Evolutionary conservation across 1,140 invertebrate species (phyloP).

Genomic region (Drosophila parabipectinata): DNA sequence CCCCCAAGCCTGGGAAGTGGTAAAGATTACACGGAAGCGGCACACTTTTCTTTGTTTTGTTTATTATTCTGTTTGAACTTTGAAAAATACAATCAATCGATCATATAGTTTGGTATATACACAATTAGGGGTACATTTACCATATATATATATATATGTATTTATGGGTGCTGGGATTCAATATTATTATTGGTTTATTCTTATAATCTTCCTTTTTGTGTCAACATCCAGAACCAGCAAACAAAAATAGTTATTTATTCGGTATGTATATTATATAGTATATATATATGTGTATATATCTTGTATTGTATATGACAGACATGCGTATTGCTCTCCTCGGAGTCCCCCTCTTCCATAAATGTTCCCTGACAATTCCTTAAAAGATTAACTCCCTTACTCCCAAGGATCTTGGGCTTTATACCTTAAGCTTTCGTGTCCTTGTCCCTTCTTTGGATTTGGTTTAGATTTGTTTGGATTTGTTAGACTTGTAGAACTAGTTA

Average conservation of each 20-base stretch:
- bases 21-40: background rate
- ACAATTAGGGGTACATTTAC: slow-evolving; percentile 17
- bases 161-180: slow-evolving; percentile 24
- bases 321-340: slow-evolving; percentile 58
- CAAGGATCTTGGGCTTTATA: background rate
- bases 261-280: slow-evolving; percentile 24
- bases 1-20: background rate
- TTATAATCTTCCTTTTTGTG: background rate
- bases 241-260: slow-evolving; percentile 43
- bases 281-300: slow-evolving; percentile 23
- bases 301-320: slow-evolving; percentile 38
- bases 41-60: slow-evolving; percentile 19
- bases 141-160: slow-evolving; percentile 23
- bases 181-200: background rate
- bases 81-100: slow-evolving; percentile 66
- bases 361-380: slow-evolving; percentile 81
- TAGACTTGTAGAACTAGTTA: slow-evolving; percentile 53
- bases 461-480: background rate
- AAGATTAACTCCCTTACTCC: slow-evolving; percentile 7
- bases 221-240: slow-evolving; percentile 47
- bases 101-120: slow-evolving; percentile 48
- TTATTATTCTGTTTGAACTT: slow-evolving; percentile 63
- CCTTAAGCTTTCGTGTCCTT: too few species aligned
- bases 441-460: slow-evolving; percentile 13
- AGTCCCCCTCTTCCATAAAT: slow-evolving; percentile 20